A percentile compares a stretch with the other conserved stretches of the same genome.
Conservation (phyloP, 2,797 vertebrate genomes). For the Erpetoichthys calabaricus region DNA sequence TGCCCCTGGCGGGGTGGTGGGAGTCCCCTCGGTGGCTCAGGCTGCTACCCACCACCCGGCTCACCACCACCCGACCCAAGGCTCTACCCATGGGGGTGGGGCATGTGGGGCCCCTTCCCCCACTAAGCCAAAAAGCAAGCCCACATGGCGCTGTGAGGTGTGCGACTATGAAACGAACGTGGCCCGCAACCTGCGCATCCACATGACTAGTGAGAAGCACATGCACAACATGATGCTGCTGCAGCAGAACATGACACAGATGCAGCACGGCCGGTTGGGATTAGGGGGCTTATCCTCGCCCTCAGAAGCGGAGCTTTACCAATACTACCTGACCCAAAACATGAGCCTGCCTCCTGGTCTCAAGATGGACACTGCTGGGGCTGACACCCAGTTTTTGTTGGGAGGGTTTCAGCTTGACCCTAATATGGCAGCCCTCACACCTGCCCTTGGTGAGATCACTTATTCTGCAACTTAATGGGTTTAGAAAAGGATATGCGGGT, state of each 20-base stretch:
- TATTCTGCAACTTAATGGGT: neutral
- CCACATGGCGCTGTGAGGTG: conserved; percentile 95
- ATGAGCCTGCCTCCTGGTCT: conserved; percentile 81
- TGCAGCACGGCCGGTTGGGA: conserved; percentile 79
- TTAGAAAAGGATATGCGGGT: too few relatives aligned
- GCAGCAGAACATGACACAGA: conserved; percentile 93
- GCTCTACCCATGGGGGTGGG: conserved; percentile 66
- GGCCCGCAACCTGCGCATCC: conserved; percentile 91
- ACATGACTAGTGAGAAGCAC: conserved; percentile 99
- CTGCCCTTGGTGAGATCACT: conserved; percentile 70
- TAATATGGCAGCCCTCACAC: conserved; percentile 70
- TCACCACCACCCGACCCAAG: conserved; percentile 54
- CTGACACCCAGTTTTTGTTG: conserved; percentile 84
- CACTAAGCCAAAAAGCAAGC: conserved; percentile 96
- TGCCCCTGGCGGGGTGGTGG: conserved; percentile 63
- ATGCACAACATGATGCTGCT: conserved; percentile 99
- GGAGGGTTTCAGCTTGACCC: conserved; percentile 88
- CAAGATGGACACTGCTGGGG: conserved; percentile 75
- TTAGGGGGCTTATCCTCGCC: conserved; percentile 82
- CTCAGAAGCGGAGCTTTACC: conserved; percentile 92
- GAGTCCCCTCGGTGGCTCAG: conserved; percentile 57
- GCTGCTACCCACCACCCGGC: conserved; percentile 49
- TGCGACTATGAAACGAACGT: conserved; percentile 99
- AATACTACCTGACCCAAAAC: conserved; percentile 97
- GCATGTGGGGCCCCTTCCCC: conserved; percentile 86